Evolutionary conservation across 2,797 vertebrate species (phyloP).

Genomic region (Clarias fuscus): DNA sequence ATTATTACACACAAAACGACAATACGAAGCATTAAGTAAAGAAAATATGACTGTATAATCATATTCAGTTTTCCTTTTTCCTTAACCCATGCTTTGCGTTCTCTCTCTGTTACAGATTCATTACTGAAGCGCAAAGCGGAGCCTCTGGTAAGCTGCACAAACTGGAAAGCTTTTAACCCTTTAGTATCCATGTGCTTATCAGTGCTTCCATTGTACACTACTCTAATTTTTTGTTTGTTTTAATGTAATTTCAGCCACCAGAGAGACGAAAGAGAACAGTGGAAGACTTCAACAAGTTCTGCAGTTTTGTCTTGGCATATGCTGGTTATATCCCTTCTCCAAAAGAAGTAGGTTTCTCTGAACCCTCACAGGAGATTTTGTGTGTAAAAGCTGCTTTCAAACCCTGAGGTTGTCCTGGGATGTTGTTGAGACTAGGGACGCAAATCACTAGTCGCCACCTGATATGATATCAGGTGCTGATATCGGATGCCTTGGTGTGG

Average conservation of each 20-base stretch:
- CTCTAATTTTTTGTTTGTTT: background rate
- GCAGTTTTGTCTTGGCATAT: conserved; percentile 90
- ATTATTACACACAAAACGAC: background rate
- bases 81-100: background rate
- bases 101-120: conserved; percentile 69
- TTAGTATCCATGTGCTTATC: background rate
- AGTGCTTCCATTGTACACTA: background rate
- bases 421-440: too few relatives aligned
- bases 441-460: too few relatives aligned
- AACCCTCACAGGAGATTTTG: background rate
- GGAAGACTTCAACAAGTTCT: conserved; percentile 95
- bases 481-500: too few relatives aligned
- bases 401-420: background rate
- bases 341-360: conserved; percentile 78
- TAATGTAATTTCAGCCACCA: conserved; percentile 74
- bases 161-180: background rate
- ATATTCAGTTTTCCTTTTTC: background rate
- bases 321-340: conserved; percentile 89
- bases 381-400: background rate
- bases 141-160: conserved; percentile 73
- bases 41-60: background rate
- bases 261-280: conserved; percentile 89
- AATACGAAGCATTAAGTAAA: background rate
- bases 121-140: conserved; percentile 82
- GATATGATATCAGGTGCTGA: too few relatives aligned